A percentile compares a stretch with the other conserved stretches of the same genome.
Conservation (phyloP, 2,888 invertebrate genomes). For the Dimorphilus gyrociliatus region DNA sequence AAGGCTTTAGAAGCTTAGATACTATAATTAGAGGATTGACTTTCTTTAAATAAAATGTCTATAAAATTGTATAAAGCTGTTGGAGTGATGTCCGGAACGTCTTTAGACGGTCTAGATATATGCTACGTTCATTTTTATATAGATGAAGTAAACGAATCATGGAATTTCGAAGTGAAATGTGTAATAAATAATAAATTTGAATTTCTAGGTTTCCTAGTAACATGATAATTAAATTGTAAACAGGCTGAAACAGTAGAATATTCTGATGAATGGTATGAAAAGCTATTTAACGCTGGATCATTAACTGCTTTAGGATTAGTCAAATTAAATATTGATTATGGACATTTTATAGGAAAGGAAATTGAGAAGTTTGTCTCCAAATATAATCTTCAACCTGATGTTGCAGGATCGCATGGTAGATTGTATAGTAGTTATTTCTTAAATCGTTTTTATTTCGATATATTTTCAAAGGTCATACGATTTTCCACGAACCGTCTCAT, state of each 20-base stretch:
- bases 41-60: too few relatives aligned
- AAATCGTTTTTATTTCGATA: too few relatives aligned
- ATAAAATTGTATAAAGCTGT: slow-evolving; percentile 24
- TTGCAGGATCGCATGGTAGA: slow-evolving; percentile 24
- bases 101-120: slow-evolving; percentile 27
- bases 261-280: slow-evolving; percentile 14
- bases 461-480: too few relatives aligned
- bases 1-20: too few relatives aligned
- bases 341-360: slow-evolving; percentile 19
- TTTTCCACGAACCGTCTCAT: slow-evolving; percentile 26
- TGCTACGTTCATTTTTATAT: slow-evolving; percentile 26
- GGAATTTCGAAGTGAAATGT: slow-evolving; percentile 11
- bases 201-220: not conserved
- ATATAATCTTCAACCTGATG: slow-evolving; percentile 12
- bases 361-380: slow-evolving; percentile 15
- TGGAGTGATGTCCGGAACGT: slow-evolving; percentile 29
- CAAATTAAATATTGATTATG: slow-evolving; percentile 22
- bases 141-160: slow-evolving; percentile 18
- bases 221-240: not conserved
- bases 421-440: too few relatives aligned
- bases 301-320: slow-evolving; percentile 19
- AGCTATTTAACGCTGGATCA: slow-evolving; percentile 13
- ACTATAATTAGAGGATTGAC: too few relatives aligned
- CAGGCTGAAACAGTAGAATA: slow-evolving; percentile 17
- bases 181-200: not conserved